A percentile compares a stretch with the other conserved stretches of the same genome.
These are phyloP conservation scores for Peromyscus maniculatus DNA, from an alignment of 2,113 vertebrate genomes.

Conservation along the genomic window DNA sequence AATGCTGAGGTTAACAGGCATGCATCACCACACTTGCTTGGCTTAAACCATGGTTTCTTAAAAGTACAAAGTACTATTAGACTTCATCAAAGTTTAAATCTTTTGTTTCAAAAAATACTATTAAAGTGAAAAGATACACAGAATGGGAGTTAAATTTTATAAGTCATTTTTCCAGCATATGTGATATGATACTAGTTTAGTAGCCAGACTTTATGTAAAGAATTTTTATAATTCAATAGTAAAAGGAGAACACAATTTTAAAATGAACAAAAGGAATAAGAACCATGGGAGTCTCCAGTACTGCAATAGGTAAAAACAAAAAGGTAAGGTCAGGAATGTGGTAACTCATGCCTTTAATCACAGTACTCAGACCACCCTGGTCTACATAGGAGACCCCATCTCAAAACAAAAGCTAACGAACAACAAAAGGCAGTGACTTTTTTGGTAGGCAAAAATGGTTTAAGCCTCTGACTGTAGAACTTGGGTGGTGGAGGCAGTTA, in stretches of 20 bases:
- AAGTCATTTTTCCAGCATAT: not conserved
- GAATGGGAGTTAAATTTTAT: not conserved
- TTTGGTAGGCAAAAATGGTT: not conserved
- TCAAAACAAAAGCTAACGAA: not conserved
- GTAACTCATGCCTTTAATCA: not conserved
- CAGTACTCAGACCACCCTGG: not conserved
- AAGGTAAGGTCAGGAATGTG: not conserved
- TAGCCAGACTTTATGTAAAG: constrained; percentile 29
- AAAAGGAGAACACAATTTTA: constrained; percentile 31
- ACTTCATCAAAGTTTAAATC: not conserved
- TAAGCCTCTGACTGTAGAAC: not conserved
- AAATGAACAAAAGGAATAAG: not conserved
- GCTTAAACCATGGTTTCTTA: not conserved
- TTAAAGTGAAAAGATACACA: constrained; percentile 36
- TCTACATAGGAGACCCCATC: not conserved
- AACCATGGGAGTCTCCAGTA: not conserved
- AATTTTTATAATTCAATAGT: constrained; percentile 20
- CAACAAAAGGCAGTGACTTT: not conserved
- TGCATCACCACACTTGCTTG: not conserved
- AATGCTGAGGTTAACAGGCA: not conserved
- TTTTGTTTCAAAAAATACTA: constrained; percentile 4
- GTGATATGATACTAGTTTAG: not conserved
- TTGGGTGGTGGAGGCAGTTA: not conserved
- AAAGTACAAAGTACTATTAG: not conserved
- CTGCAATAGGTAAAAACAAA: not conserved